Conservation (phyloP, 1,140 invertebrate genomes). For the Heliconius melpomene region DNA sequence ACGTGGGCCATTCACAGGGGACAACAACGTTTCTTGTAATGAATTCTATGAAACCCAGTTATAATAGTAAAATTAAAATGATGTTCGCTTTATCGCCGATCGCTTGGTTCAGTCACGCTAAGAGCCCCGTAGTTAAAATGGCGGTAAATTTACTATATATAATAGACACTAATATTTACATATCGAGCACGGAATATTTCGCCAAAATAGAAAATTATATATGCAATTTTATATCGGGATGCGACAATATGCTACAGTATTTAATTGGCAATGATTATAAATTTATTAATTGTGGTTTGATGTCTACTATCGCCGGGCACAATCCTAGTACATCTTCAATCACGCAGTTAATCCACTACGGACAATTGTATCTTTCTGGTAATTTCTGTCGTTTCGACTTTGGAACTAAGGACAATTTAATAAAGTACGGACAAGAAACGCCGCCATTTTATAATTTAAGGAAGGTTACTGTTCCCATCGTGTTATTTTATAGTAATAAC, state of each 20-base stretch:
- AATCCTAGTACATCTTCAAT: constrained; percentile 90
- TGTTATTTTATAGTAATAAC: constrained; percentile 85
- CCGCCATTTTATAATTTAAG: constrained; percentile 85
- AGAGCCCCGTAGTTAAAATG: constrained; percentile 80
- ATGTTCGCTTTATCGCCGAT: constrained; percentile 86
- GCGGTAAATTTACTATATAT: constrained; percentile 81
- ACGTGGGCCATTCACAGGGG: constrained; percentile 85
- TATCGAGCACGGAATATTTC: constrained; percentile 78
- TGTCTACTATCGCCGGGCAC: constrained; percentile 88
- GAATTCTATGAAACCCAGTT: constrained; percentile 82
- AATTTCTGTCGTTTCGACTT: constrained; percentile 78
- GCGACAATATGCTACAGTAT: constrained; percentile 82
- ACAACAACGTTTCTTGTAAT: constrained; percentile 79
- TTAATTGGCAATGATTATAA: constrained; percentile 79
- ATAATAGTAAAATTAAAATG: constrained; percentile 83
- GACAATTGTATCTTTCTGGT: constrained; percentile 82
- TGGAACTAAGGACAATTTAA: constrained; percentile 72
- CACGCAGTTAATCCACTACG: constrained; percentile 89
- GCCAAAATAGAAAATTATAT: constrained; percentile 70
- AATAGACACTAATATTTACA: constrained; percentile 77
- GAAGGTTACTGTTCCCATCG: constrained; percentile 84
- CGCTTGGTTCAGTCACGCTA: constrained; percentile 82
- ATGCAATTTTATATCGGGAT: constrained; percentile 80
- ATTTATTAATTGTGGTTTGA: constrained; percentile 79
- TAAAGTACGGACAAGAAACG: constrained; percentile 69